phyloP scores from a whole-genome alignment of 2,888 invertebrate species.

The Gryllus longicercus region DNA sequence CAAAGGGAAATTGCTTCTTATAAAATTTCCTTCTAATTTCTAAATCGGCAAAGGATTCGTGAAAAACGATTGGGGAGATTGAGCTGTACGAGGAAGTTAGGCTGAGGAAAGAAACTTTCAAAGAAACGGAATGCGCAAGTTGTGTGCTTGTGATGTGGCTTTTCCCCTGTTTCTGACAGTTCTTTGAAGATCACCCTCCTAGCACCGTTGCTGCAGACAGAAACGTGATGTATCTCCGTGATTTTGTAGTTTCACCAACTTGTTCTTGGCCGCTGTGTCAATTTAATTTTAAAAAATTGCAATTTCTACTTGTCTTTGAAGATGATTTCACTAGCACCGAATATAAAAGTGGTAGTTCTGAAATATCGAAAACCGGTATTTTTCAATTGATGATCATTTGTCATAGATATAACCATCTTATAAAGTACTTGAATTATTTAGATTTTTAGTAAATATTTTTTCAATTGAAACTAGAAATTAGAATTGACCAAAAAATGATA shows the following conservation, averaged over 20 bases:
- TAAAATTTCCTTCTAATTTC: constrained; percentile 7
- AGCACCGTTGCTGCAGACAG: neutral
- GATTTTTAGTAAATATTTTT: too few species aligned
- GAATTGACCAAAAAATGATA: too few species aligned
- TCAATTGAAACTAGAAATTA: too few species aligned
- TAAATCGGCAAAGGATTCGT: neutral
- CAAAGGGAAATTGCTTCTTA: neutral
- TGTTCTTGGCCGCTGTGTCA: neutral
- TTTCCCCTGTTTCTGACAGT: neutral
- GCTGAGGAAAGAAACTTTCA: neutral
- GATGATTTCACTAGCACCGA: neutral
- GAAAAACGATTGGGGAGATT: neutral
- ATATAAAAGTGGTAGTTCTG: too few species aligned
- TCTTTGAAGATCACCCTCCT: neutral
- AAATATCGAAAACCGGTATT: too few species aligned
- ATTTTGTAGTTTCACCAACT: neutral
- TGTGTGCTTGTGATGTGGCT: neutral
- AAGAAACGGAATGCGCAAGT: neutral
- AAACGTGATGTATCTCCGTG: neutral
- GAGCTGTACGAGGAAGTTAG: neutral
- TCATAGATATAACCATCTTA: too few species aligned
- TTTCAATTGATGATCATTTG: too few species aligned
- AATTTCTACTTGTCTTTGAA: neutral
- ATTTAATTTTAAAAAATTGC: neutral
- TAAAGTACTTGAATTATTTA: too few species aligned